A percentile compares a stretch with the other conserved stretches of the same genome.
Conservation (phyloP, 2,888 invertebrate species). For the Macaria liturata region DNA sequence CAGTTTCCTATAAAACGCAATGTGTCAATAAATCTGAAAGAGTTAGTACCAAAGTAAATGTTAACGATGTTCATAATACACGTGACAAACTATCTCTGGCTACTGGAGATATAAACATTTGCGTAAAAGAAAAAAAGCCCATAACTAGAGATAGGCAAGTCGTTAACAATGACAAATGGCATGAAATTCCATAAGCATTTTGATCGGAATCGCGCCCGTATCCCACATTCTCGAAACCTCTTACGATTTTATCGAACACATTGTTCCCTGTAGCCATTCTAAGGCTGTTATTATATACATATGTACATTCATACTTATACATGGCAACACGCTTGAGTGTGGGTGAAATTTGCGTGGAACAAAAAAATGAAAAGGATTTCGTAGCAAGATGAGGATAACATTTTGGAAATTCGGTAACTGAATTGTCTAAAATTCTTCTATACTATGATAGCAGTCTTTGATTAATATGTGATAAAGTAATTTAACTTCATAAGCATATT, state of each 20-base stretch:
- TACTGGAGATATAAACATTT: background rate
- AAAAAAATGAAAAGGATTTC: background rate
- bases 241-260: constrained; percentile 23
- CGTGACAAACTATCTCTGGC: too few species aligned
- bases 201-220: constrained; percentile 9
- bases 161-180: constrained; percentile 22
- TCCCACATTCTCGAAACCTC: constrained; percentile 16
- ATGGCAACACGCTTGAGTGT: constrained; percentile 4
- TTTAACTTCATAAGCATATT: too few species aligned
- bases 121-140: constrained; percentile 8
- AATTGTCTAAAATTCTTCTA: too few species aligned
- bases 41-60: too few species aligned
- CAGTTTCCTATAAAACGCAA: too few species aligned
- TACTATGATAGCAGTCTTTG: too few species aligned
- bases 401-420: background rate
- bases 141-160: constrained; percentile 9
- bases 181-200: constrained; percentile 14
- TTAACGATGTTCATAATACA: too few species aligned
- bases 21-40: too few species aligned
- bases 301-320: background rate
- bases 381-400: background rate
- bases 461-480: too few species aligned
- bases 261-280: constrained; percentile 10
- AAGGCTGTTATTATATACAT: background rate
- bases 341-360: background rate